Evolutionary conservation across 2,113 vertebrate genomes (phyloP).

Genomic region (Paratilapia polleni): DNA sequence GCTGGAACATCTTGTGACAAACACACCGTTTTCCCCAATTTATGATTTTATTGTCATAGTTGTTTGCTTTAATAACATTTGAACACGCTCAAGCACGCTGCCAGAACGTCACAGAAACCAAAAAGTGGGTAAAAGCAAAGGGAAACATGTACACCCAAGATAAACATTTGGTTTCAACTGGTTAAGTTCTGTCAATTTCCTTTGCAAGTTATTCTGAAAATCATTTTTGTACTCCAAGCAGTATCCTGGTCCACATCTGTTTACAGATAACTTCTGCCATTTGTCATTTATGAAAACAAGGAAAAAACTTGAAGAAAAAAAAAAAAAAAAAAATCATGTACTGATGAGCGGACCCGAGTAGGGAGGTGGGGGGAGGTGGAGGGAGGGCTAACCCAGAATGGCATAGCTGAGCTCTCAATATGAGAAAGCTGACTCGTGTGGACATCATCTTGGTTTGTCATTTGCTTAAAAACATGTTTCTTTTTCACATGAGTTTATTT

Average conservation of each 20-base stretch:
- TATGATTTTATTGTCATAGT: constrained; percentile 98
- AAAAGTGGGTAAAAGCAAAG: constrained; percentile 81
- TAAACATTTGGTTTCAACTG: constrained; percentile 78
- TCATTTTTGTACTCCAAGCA: constrained; percentile 86
- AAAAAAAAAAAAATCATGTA: constrained; percentile 73
- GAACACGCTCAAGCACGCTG: constrained; percentile 86
- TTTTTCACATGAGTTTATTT: constrained; percentile 65
- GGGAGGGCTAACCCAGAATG: constrained; percentile 86
- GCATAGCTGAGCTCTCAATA: constrained; percentile 99
- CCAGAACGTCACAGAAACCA: constrained; percentile 81
- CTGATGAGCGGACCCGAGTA: constrained; percentile 56
- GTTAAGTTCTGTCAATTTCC: constrained; percentile 67
- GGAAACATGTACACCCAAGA: constrained; percentile 75
- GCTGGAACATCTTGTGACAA: background rate
- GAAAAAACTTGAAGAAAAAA: constrained; percentile 75
- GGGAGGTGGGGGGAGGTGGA: constrained; percentile 25
- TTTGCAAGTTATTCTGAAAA: constrained; percentile 75
- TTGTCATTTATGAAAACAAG: constrained; percentile 85
- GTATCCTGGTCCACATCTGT: constrained; percentile 89
- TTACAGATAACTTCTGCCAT: constrained; percentile 87
- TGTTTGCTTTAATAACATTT: constrained; percentile 93
- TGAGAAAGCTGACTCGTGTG: constrained; percentile 99
- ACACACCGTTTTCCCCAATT: constrained; percentile 84
- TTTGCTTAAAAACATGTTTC: constrained; percentile 77
- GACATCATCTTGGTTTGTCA: constrained; percentile 82